A percentile compares a stretch with the other conserved stretches of the same genome.
Evolutionary conservation across 1,140 invertebrate species (phyloP).

Genomic region (Zaprionus africanus): DNA sequence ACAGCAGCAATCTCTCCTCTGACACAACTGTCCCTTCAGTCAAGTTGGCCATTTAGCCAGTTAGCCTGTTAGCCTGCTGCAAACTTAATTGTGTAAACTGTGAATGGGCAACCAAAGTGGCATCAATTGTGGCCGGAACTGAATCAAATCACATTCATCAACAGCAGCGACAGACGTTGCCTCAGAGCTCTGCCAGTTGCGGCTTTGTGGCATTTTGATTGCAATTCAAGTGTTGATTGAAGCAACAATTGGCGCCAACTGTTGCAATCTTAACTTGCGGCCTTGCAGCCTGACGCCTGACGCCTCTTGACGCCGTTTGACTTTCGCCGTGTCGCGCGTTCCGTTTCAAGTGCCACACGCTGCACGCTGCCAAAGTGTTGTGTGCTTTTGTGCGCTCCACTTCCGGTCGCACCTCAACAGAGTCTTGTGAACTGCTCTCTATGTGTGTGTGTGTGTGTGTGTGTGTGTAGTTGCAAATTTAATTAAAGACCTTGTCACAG

Average conservation of each 20-base stretch:
- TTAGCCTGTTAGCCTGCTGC: conserved; percentile 11
- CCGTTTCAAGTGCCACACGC: conserved; percentile 42
- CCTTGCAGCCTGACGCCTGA: neutral
- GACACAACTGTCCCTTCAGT: conserved; percentile 13
- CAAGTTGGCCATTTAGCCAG: conserved; percentile 12
- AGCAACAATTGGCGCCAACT: conserved; percentile 82
- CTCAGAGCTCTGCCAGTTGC: conserved; percentile 11
- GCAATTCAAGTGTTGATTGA: conserved; percentile 62
- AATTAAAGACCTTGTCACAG: conserved; percentile 71
- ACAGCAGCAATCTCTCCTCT: conserved; percentile 4
- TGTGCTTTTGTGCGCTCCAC: conserved; percentile 62
- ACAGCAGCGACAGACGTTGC: neutral
- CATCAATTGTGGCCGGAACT: conserved; percentile 45
- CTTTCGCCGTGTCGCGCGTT: conserved; percentile 48
- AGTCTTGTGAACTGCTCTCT: neutral
- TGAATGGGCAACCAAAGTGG: conserved; percentile 50
- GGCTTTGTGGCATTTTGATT: conserved; percentile 36
- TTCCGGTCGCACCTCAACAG: conserved; percentile 28
- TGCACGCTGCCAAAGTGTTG: conserved; percentile 56
- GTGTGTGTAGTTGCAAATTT: conserved; percentile 53
- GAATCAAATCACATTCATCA: conserved; percentile 42
- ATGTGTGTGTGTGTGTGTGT: conserved; percentile 23
- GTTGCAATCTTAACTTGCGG: conserved; percentile 46
- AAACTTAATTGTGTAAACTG: conserved; percentile 60
- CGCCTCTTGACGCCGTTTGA: conserved; percentile 33